Evolutionary conservation across 2,797 vertebrate genomes (phyloP).

Genomic region (Notoglanidium macrostoma): DNA sequence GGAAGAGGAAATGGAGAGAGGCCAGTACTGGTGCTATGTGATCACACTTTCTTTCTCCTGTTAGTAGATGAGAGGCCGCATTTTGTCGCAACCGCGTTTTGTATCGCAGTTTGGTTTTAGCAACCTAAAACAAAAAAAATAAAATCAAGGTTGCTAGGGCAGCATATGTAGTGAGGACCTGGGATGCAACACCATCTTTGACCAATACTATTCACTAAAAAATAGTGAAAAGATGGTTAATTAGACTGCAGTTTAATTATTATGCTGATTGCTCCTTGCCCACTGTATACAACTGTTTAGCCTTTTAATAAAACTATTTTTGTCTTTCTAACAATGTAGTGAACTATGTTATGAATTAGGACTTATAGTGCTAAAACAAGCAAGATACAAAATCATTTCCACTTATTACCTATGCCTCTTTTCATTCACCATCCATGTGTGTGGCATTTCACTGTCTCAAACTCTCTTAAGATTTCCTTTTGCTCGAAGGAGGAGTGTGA

Average conservation of each 20-base stretch:
- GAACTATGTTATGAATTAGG: background rate
- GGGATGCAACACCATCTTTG: background rate
- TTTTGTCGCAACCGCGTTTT: no score
- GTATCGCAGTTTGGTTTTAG: background rate
- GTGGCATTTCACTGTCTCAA: conserved; percentile 25
- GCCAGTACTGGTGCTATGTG: no score
- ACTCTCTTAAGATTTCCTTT: conserved; percentile 26
- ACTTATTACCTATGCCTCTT: background rate
- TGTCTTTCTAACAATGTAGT: background rate
- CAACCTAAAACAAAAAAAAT: background rate
- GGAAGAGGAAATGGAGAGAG: no score
- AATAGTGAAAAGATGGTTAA: background rate
- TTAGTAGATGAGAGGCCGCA: no score
- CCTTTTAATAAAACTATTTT: background rate
- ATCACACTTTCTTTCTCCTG: no score
- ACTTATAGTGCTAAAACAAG: background rate
- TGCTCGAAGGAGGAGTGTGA: conserved; percentile 40
- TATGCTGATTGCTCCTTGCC: background rate
- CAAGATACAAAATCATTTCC: background rate
- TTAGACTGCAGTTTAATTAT: background rate
- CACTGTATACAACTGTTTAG: background rate
- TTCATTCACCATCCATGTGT: conserved; percentile 20
- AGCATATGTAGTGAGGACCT: background rate
- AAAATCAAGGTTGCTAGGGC: background rate
- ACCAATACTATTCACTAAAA: background rate